These are phyloP conservation scores for Mirza zaza DNA, from an alignment of 2,113 vertebrate species.

Conservation along the genomic window DNA sequence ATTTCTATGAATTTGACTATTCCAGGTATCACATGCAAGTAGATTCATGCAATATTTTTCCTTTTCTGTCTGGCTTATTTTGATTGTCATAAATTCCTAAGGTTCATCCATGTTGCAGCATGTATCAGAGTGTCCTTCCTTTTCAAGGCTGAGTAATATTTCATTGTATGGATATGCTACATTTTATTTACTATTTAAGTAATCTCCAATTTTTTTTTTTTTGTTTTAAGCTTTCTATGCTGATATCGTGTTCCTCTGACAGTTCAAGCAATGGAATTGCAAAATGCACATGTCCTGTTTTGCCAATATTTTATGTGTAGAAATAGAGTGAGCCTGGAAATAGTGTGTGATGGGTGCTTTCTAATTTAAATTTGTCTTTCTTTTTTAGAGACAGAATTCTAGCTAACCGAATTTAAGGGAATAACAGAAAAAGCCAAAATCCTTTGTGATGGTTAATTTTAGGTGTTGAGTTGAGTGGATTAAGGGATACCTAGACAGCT, in stretches of 20 bases:
- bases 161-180: too few species aligned
- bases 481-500: not conserved
- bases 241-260: not conserved
- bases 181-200: not conserved
- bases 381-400: not conserved
- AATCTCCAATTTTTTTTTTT: not conserved
- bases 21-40: not conserved
- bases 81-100: not conserved
- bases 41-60: not conserved
- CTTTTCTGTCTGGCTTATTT: not conserved
- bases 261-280: not conserved
- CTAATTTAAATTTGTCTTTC: constrained; percentile 8
- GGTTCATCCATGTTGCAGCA: not conserved
- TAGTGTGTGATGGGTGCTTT: not conserved
- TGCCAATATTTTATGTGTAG: not conserved
- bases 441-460: not conserved
- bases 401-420: constrained; percentile 18
- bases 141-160: not conserved
- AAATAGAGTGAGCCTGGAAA: constrained; percentile 30
- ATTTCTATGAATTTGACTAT: not conserved
- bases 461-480: not conserved
- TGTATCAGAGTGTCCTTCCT: not conserved
- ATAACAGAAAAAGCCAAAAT: not conserved
- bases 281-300: not conserved
- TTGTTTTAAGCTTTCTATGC: not conserved